A percentile compares a stretch with the other conserved stretches of the same genome.
Evolutionary conservation across 30 jellyfish, hydroid and myxozoan species (phyloP).

Genomic region (Pelagia noctiluca): DNA sequence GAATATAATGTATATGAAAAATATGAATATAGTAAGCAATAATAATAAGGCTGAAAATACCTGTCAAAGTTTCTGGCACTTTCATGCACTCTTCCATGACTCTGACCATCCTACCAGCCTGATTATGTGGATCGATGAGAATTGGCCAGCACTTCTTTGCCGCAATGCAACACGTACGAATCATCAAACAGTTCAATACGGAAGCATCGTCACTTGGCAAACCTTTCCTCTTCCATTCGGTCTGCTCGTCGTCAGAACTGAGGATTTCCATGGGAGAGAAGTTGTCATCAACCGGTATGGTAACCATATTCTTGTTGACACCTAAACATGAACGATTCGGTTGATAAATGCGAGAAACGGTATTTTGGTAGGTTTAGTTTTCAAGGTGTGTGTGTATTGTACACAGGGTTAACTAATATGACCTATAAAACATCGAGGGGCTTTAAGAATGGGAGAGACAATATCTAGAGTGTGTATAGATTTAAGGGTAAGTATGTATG

Average conservation of each 20-base stretch:
- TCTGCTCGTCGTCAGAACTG: constrained; percentile 68
- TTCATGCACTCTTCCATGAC: constrained; percentile 59
- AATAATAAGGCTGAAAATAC: too few species aligned
- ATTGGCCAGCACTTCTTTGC: constrained; percentile 88
- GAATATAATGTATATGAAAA: too few species aligned
- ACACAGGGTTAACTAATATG: too few species aligned
- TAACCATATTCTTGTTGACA: background rate
- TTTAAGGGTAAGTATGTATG: too few species aligned
- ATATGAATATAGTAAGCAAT: background rate
- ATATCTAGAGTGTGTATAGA: too few species aligned
- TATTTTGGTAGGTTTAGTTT: too few species aligned
- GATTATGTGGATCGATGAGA: constrained; percentile 65
- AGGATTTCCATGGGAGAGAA: constrained; percentile 34
- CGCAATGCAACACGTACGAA: constrained; percentile 48
- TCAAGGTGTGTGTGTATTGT: too few species aligned
- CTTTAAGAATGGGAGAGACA: too few species aligned
- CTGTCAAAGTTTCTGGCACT: background rate
- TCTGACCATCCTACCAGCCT: constrained; percentile 29
- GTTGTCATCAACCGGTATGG: constrained; percentile 25
- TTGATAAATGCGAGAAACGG: too few species aligned
- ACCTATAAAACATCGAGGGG: too few species aligned
- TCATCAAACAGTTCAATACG: constrained; percentile 33
- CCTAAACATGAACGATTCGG: too few species aligned
- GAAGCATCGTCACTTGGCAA: constrained; percentile 11
- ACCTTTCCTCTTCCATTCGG: constrained; percentile 63